Evolutionary conservation across 2,113 vertebrate genomes (phyloP), one percentile per base, ranked within the genome.

Genomic region (Grus americana): DNA sequence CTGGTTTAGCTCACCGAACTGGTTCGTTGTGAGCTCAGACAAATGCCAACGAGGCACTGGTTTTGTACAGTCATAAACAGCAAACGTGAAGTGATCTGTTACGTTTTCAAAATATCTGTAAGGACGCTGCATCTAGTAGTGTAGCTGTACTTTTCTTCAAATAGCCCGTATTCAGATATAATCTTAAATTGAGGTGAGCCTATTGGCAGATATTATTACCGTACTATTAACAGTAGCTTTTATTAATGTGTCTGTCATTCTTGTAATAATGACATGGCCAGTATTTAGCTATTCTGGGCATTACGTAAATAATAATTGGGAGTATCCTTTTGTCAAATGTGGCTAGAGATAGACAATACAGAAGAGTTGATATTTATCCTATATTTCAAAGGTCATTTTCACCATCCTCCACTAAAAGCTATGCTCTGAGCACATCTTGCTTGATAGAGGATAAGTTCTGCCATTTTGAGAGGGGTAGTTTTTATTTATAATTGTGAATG

Each of bases 401-500:
- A 62, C 79, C 61, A 46, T 89, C 87, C 87, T 89, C 71, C n/a
- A 12, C 63, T 95, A 78, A 93, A 92, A 93, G 83, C 95, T 96
- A 44, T 89, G 91, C 92, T 98, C 85, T 88, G 88, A 96, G 93
- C 86, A 95, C 54, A 55, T 97, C 87, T 94, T 79, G 55, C 75
- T 96, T 96, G 93, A 96, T 93, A 95, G 95, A 88, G 89, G 80
- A 94, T 93, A 95, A 97, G 90, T 96, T 96, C 84, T 95, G 76
- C 96, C 95, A 88, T 96, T 97, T 98, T 97, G 96, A 95, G 79
- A 40, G 87, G 52, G 30, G 91, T 95, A 90, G 94, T 96, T 98
- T 96, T 97, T 98, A 97, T 98, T 98, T 98, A 90, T 97, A 98
- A 98, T 97, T 96, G 96, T 98, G 97, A 97, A 96, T 95, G 93